phyloP scores from a whole-genome alignment of 2,113 vertebrate genomes.

The Lathamus discolor region DNA sequence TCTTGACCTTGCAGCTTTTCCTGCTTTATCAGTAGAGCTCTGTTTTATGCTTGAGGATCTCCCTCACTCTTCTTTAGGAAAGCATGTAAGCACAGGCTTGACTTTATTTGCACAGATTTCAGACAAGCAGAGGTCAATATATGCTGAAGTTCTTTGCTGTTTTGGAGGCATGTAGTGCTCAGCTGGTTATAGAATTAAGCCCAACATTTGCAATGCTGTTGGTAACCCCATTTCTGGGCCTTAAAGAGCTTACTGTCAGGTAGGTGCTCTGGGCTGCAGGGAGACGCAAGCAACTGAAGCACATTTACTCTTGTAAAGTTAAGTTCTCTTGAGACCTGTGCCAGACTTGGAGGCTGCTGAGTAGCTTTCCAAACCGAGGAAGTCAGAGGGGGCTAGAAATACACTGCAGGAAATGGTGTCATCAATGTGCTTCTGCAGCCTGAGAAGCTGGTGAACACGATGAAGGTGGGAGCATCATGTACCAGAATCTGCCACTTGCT shows the following conservation, averaged over 20 bases:
- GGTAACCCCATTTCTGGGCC: not conserved
- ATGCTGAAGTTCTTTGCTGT: not conserved
- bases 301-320: not conserved
- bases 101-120: not conserved
- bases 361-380: not conserved
- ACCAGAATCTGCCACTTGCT: not conserved
- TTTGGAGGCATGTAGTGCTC: not conserved
- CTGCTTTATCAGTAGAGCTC: not conserved
- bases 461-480: fast-evolving
- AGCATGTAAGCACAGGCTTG: not conserved
- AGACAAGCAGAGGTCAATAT: not conserved
- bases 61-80: not conserved
- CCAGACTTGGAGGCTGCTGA: not conserved
- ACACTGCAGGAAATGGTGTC: not conserved
- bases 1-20: not conserved
- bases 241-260: not conserved
- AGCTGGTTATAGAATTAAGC: not conserved
- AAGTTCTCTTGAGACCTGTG: not conserved
- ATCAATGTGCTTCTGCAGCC: not conserved
- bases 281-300: not conserved
- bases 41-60: not conserved
- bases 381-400: not conserved
- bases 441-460: not conserved
- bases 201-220: not conserved
- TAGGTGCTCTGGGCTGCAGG: not conserved